Evolutionary conservation across 2,797 vertebrate species (phyloP).

Genomic region (Tenualosa ilisha): DNA sequence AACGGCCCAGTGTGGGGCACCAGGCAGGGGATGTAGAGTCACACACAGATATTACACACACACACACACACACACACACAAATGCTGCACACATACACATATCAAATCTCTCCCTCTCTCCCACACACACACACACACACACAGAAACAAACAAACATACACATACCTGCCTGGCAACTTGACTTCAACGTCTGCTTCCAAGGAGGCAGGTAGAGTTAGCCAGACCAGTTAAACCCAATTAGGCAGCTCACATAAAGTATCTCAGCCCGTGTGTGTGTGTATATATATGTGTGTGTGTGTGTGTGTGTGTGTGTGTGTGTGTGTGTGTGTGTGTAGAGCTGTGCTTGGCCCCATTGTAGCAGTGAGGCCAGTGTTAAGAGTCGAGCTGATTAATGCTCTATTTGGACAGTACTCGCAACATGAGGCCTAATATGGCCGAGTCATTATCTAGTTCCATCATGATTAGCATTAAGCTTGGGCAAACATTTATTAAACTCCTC

Average conservation of each 20-base stretch:
- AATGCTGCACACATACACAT: background rate
- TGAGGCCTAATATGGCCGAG: background rate
- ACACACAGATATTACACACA: background rate
- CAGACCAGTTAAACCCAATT: conserved; percentile 12
- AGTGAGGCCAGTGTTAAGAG: background rate
- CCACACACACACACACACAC: background rate
- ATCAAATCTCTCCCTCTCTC: background rate
- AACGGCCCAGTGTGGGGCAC: conserved; percentile 49
- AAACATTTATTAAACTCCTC: conserved; percentile 14
- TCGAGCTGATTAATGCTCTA: background rate
- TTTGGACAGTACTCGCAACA: conserved; percentile 14
- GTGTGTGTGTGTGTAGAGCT: background rate
- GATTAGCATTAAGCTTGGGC: conserved; percentile 9
- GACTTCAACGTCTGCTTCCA: background rate
- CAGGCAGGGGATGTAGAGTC: conserved; percentile 14
- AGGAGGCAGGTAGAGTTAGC: conserved; percentile 13
- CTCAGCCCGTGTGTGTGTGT: background rate
- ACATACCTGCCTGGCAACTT: background rate
- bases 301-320: conserved; percentile 36
- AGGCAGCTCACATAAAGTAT: background rate
- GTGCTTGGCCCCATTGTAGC: background rate
- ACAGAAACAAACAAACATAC: background rate
- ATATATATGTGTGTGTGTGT: conserved; percentile 27
- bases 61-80: conserved; percentile 1
- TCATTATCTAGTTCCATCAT: conserved; percentile 9